Base-by-base conservation (phyloP, 2,888 invertebrate genomes). In the Vannuccia rotundouncinata region DNA sequence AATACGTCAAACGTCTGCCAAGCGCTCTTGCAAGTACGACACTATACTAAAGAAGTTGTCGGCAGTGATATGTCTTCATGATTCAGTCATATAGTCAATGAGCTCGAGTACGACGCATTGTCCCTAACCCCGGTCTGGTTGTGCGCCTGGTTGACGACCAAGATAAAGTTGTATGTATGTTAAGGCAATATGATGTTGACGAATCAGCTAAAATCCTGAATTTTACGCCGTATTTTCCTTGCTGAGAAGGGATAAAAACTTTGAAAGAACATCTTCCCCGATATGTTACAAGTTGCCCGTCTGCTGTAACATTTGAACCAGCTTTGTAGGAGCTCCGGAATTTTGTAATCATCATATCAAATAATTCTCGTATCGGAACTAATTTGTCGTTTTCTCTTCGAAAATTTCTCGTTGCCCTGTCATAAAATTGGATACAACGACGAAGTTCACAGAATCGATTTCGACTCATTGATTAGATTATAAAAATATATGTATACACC, bases 241-340 rank as follows among this genome's bases (percentile, higher is more conserved):
- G 75, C 30, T 75, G 13, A 2, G 75, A 17, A 31, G 75, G 75
- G 13, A 75, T 75, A 25, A 5, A 75, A 29, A 75, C 31, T 29
- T 75, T 75, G 75, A 75, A 75, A 29, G 75, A 29, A 31, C 75
- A 75, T 75, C 75, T 29, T 75, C 75, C 75, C 29, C 75, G 29
- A 31, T 27, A 73, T 27, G 74, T 73, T 5, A 73, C 74, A 27
- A 13, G 27, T 27, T 73, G 74, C 29, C n/a, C 74, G 22, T 45
- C 45, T 45, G 17, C 45, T 45, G 45, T 45, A 45, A 17, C 17
- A 45, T 45, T 45, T 45, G 5, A 66, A 66, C 66, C 66, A 66
- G 10, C 66, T 66, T 66, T 66, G 25, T 66, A 66, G 66, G 66
- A 66, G 66, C 66, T 66, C 66, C 17, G 25, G 66, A 66, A 66